These are phyloP conservation scores for Dione juno DNA, from an alignment of 2,888 invertebrate genomes.

Conservation along the genomic window DNA sequence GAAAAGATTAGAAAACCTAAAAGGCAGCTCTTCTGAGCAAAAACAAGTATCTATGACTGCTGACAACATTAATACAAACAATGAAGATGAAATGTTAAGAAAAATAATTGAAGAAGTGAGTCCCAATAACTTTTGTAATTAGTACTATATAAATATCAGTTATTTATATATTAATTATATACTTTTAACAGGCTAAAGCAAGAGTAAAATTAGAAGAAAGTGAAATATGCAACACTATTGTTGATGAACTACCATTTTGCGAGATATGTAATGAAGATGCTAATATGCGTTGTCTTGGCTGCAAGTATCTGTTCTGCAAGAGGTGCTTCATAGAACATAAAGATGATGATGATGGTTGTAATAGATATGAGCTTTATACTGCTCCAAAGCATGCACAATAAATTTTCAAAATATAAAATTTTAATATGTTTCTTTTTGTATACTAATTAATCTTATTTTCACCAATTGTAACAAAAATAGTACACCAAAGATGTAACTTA, in stretches of 20 bases:
- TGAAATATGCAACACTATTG: conserved; percentile 53
- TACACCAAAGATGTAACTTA: no score
- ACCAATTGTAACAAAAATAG: no score
- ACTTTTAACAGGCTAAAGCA: conserved; percentile 58
- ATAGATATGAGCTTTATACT: conserved; percentile 67
- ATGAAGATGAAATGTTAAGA: conserved; percentile 66
- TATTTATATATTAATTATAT: conserved; percentile 2
- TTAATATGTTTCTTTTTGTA: neutral
- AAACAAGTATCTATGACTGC: conserved; percentile 32
- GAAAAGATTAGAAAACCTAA: conserved; percentile 64
- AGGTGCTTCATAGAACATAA: conserved; percentile 89
- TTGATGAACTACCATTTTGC: conserved; percentile 90
- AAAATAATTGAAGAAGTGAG: conserved; percentile 72
- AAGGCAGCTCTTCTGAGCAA: conserved; percentile 45
- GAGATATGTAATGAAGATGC: conserved; percentile 94
- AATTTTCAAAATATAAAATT: neutral
- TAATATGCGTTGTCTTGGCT: conserved; percentile 88
- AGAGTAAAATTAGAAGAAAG: conserved; percentile 63
- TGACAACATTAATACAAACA: conserved; percentile 56
- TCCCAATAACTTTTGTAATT: neutral
- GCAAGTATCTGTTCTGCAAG: conserved; percentile 92
- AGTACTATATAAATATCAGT: neutral
- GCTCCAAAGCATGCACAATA: conserved; percentile 53
- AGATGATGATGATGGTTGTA: conserved; percentile 84
- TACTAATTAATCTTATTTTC: neutral